Conservation (phyloP, 2,797 vertebrate genomes). For the Parauchenoglanis punctatus region DNA sequence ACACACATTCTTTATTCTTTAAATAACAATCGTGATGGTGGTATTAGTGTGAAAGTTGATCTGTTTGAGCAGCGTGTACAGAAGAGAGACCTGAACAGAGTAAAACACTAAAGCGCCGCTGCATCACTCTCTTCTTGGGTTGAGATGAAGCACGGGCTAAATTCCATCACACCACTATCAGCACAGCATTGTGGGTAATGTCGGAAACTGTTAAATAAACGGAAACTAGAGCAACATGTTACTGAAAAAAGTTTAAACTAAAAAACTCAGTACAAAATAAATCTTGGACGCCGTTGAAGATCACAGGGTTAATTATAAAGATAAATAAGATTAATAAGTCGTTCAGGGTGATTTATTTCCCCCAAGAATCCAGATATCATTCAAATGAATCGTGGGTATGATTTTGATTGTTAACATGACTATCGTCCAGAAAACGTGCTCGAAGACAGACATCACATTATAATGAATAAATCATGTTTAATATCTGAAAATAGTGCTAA, state of each 20-base stretch:
- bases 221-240: neutral
- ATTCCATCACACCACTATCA: neutral
- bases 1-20: neutral
- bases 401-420: neutral
- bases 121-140: neutral
- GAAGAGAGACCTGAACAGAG: neutral
- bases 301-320: neutral
- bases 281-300: neutral
- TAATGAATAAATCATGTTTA: conserved; percentile 9
- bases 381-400: neutral
- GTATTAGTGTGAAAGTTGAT: neutral
- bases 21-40: neutral
- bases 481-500: neutral
- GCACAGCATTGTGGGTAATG: neutral
- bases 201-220: neutral
- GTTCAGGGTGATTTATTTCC: neutral
- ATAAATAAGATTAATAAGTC: neutral
- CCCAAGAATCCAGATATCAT: neutral
- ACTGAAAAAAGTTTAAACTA: neutral
- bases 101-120: neutral
- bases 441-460: neutral
- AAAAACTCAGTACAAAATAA: no score
- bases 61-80: neutral
- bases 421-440: neutral
- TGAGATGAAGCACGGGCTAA: neutral